Evolutionary conservation across 2,797 vertebrate genomes (phyloP), one percentile per base, ranked within the genome.

Genomic region (Dallia pectoralis): DNA sequence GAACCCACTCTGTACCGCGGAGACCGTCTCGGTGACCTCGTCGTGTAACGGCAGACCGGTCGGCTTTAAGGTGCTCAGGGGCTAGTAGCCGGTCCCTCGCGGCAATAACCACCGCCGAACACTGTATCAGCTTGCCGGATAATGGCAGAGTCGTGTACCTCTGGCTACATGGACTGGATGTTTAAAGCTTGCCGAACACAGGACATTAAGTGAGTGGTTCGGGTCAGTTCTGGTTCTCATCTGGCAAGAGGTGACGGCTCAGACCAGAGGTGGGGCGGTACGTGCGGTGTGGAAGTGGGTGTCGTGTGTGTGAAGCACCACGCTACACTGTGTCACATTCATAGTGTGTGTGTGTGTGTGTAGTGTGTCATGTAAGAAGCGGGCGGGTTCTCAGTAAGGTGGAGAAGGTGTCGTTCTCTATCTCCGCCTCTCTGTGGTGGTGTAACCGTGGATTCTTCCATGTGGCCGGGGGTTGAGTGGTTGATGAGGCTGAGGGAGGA

Each of bases 401-500:
- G 69, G 48, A 67, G 74, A 63, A 75, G 72, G 68, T 51, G 18
- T 36, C 47, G 76, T 11, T 64, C 9, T 18, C 12, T 51, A 74
- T 74, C 19, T 49, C 64, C 69, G 3, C 71, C 82, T 65, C 74
- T 33, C 1, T 69, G 29, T n/a, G 76, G 79, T 88, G 85, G 84
- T 65, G 84, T 81, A 88, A 87, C 79, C 0, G 78, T 51, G 36
- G 2, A 48, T 72, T 81, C 87, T 83, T 82, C 80, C 81, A 85
- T 79, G 81, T 19, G 47, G 79, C 83, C 30, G n/a, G 47, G 82
- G 87, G 87, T 89, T 69, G 44, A 36, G 67, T 22, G 85, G 77
- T 77, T 78, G 75, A 22, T 22, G 78, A 77, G 78, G 87, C 87
- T 83, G 87, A 88, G 76, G 86, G 84, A 83, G 85, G 86, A 75